Evolutionary conservation across 2,888 invertebrate species (phyloP).

Genomic region (Dyspetes luteomarginatus): DNA sequence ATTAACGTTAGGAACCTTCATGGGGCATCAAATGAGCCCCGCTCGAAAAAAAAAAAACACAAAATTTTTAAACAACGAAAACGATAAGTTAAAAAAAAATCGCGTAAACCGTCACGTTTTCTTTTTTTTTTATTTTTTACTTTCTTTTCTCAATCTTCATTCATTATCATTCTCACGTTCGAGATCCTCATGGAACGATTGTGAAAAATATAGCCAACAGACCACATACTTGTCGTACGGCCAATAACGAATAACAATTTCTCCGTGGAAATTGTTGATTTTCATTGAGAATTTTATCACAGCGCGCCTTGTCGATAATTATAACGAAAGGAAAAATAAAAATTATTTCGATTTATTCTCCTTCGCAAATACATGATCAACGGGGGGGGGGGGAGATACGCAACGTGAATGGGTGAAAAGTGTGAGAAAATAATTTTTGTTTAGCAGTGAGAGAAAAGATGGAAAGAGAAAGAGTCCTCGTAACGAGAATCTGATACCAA

Average conservation of each 20-base stretch:
- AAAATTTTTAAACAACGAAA: conserved; percentile 64
- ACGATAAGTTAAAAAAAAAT: conserved; percentile 27
- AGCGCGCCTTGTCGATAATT: conserved; percentile 68
- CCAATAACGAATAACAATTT: conserved; percentile 48
- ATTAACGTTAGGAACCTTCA: conserved; percentile 75
- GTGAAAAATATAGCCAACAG: conserved; percentile 32
- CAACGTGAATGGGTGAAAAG: background rate
- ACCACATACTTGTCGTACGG: conserved; percentile 13
- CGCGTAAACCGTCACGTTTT: conserved; percentile 53
- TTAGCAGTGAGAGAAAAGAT: background rate
- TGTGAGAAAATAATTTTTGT: background rate
- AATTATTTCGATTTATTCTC: no score
- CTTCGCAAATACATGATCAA: no score
- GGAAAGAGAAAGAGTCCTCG: background rate
- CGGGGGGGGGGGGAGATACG: background rate
- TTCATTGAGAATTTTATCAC: conserved; percentile 71
- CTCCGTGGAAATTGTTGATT: conserved; percentile 64
- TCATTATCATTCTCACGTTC: conserved; percentile 49
- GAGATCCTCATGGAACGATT: conserved; percentile 42
- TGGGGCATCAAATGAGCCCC: conserved; percentile 77
- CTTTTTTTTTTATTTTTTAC: conserved; percentile 48
- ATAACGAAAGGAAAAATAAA: conserved; percentile 44
- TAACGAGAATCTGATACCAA: no score
- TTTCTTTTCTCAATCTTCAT: conserved; percentile 32
- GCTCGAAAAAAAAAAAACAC: background rate